phyloP scores from a whole-genome alignment of 2,888 invertebrate genomes.

The Tiliacea aurago region DNA sequence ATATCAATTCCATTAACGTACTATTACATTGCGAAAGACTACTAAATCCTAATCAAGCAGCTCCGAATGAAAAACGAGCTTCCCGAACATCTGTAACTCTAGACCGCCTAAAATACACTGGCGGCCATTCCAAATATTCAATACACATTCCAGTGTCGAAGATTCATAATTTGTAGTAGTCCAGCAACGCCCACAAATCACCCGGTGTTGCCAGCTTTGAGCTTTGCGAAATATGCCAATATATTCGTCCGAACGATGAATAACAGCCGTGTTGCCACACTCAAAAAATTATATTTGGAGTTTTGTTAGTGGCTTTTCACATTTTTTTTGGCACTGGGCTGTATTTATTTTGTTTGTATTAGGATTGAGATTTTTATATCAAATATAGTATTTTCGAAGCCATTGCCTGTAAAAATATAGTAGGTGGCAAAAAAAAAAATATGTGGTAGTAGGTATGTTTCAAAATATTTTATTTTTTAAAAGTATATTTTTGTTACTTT shows the following conservation, averaged over 20 bases:
- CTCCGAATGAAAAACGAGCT: slow-evolving; percentile 27
- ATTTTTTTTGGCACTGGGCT: slow-evolving; percentile 36
- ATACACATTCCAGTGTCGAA: slow-evolving; percentile 45
- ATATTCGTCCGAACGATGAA: slow-evolving; percentile 67
- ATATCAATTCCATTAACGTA: not conserved
- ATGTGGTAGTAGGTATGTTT: too few species aligned
- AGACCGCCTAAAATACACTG: slow-evolving; percentile 38
- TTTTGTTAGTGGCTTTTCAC: slow-evolving; percentile 37
- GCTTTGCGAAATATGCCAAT: slow-evolving; percentile 70
- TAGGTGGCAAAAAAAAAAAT: too few species aligned
- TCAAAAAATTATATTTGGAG: slow-evolving; percentile 68
- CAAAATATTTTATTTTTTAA: too few species aligned
- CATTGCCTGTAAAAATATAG: too few species aligned
- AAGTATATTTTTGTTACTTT: too few species aligned
- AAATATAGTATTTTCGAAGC: slow-evolving; percentile 19
- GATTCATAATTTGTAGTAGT: slow-evolving; percentile 60
- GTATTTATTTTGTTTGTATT: slow-evolving; percentile 34
- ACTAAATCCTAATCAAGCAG: slow-evolving; percentile 9
- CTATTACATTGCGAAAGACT: not conserved
- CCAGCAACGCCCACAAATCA: slow-evolving; percentile 67
- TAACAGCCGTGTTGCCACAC: slow-evolving; percentile 66
- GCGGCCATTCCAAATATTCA: slow-evolving; percentile 52
- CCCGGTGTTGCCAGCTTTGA: slow-evolving; percentile 66
- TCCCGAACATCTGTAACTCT: slow-evolving; percentile 3
- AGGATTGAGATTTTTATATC: not conserved